These are phyloP conservation scores for Acrossocheilus wenchowensis DNA, from an alignment of 2,797 vertebrate genomes.

Conservation along the genomic window DNA sequence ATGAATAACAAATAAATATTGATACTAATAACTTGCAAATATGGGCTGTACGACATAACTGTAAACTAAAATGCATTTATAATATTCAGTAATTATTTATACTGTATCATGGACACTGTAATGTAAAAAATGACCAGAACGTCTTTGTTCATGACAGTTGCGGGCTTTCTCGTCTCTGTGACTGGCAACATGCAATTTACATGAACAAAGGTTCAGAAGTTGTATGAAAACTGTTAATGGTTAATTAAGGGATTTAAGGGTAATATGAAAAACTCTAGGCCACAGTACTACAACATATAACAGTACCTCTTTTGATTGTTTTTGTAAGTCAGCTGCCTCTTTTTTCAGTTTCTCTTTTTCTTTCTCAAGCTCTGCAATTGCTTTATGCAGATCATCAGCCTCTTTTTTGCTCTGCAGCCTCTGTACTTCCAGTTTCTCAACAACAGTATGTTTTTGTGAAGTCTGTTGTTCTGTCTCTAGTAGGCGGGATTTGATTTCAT, in stretches of 20 bases:
- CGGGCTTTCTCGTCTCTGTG: conserved; percentile 57
- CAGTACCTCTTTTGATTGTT: conserved; percentile 90
- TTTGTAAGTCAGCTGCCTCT: conserved; percentile 87
- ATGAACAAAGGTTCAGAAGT: conserved; percentile 54
- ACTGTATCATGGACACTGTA: neutral
- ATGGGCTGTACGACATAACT: neutral
- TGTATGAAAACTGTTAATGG: conserved; percentile 37
- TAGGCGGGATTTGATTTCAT: conserved; percentile 85
- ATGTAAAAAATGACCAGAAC: conserved; percentile 38
- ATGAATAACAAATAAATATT: neutral
- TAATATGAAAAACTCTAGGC: conserved; percentile 41
- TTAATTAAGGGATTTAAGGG: conserved; percentile 49
- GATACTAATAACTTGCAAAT: neutral
- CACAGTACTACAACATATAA: conserved; percentile 22
- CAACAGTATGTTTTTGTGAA: conserved; percentile 79
- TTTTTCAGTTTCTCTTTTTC: conserved; percentile 89
- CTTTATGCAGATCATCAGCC: conserved; percentile 82
- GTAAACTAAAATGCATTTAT: neutral
- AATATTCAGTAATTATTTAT: neutral
- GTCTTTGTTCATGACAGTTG: conserved; percentile 63
- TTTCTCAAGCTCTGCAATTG: conserved; percentile 85
- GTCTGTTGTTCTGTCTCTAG: conserved; percentile 83
- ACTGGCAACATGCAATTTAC: conserved; percentile 62
- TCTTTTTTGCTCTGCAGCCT: conserved; percentile 89
- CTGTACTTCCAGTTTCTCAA: conserved; percentile 90